A percentile compares a stretch with the other conserved stretches of the same genome.
Evolutionary conservation across 2,797 vertebrate genomes (phyloP).

Genomic region (Euthynnus affinis): DNA sequence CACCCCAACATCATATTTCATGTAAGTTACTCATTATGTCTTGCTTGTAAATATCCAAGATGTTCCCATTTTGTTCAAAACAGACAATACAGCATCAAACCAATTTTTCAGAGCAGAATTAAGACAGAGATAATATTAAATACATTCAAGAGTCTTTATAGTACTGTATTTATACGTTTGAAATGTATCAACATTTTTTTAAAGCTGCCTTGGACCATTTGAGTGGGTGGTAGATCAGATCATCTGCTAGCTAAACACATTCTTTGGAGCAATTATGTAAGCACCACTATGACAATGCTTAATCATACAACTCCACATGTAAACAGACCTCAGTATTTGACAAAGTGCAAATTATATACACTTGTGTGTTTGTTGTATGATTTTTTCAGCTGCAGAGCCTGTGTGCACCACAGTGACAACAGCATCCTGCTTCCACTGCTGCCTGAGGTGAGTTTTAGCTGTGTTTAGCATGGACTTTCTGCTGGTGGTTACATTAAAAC

Average conservation of each 20-base stretch:
- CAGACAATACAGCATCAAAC: background rate
- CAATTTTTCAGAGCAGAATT: constrained; percentile 31
- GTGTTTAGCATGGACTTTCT: constrained; percentile 37
- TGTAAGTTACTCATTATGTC: background rate
- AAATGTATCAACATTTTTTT: constrained; percentile 41
- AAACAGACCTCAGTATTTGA: constrained; percentile 57
- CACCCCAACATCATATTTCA: background rate
- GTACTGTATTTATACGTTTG: constrained; percentile 19
- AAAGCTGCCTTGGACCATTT: constrained; percentile 61
- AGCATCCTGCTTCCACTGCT: constrained; percentile 36
- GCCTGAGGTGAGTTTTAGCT: constrained; percentile 39
- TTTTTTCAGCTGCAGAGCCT: constrained; percentile 32
- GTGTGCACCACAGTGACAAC: background rate
- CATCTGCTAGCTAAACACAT: constrained; percentile 56
- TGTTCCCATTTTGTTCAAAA: constrained; percentile 14
- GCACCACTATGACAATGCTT: constrained; percentile 44
- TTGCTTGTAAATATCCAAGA: background rate
- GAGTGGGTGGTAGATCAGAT: constrained; percentile 58
- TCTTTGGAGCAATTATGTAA: constrained; percentile 67
- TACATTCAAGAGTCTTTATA: constrained; percentile 43
- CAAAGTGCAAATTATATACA: constrained; percentile 48
- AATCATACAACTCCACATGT: constrained; percentile 47
- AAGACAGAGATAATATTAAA: constrained; percentile 58
- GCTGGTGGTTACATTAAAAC: constrained; percentile 59
- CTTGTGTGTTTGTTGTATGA: constrained; percentile 32